Percentiles rank a stretch among this genome's conserved stretches.
Evolutionary conservation across 2,113 vertebrate species (phyloP).

Genomic region (Ancistrus triradiatus): DNA sequence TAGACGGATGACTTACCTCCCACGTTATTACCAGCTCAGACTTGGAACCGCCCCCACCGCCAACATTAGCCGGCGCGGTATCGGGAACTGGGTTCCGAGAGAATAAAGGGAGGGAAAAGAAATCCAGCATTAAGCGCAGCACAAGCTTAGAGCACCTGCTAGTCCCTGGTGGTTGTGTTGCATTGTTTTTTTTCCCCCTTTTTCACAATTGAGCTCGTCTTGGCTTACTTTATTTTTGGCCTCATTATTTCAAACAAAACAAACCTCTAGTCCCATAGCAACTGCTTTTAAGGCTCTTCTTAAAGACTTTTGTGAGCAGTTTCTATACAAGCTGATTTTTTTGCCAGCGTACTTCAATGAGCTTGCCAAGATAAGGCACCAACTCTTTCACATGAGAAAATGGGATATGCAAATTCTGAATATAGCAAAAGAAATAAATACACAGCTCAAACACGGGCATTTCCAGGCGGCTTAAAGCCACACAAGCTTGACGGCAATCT

Average conservation of each 20-base stretch:
- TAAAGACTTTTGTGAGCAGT: constrained; percentile 13
- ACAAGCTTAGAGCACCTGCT: neutral
- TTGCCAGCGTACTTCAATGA: neutral
- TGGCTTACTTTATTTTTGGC: constrained; percentile 7
- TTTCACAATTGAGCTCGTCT: no score
- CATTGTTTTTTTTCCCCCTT: neutral
- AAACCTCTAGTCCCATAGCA: constrained; percentile 14
- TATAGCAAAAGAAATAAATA: neutral
- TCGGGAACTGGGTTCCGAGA: constrained; percentile 77
- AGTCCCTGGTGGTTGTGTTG: neutral
- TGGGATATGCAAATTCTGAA: constrained; percentile 2
- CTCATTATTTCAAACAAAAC: constrained; percentile 13
- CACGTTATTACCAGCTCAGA: constrained; percentile 93
- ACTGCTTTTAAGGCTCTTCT: constrained; percentile 8
- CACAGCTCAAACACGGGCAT: no score
- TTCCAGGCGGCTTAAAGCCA: no score
- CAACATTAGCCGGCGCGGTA: constrained; percentile 83
- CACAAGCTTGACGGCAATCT: no score
- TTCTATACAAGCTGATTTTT: constrained; percentile 6
- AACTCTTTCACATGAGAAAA: neutral
- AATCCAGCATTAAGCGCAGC: constrained; percentile 3
- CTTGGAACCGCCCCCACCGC: constrained; percentile 88
- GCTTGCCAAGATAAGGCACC: constrained; percentile 1
- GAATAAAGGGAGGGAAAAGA: constrained; percentile 19
- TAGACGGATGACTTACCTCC: constrained; percentile 86